Conservation (phyloP, 2,113 vertebrate genomes). For the Tetrax tetrax region DNA sequence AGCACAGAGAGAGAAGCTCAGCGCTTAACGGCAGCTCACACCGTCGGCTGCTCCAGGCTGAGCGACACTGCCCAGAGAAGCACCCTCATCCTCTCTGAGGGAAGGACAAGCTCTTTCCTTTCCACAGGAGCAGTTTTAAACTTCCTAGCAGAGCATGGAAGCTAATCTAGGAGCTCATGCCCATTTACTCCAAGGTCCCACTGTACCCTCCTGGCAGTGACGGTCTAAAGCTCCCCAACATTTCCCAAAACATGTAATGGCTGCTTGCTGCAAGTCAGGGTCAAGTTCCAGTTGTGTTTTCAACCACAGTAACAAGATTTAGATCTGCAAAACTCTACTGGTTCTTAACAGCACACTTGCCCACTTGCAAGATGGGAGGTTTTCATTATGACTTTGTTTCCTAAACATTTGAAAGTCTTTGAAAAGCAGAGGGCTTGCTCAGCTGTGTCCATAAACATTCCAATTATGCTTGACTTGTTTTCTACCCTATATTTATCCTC, state of each 20-base stretch:
- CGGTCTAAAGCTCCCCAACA: neutral
- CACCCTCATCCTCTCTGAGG: neutral
- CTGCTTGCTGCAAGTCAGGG: neutral
- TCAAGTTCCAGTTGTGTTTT: neutral
- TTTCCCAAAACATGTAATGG: neutral
- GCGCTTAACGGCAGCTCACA: neutral
- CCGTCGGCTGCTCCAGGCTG: neutral
- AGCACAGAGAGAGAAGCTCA: neutral
- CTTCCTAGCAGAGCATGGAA: neutral
- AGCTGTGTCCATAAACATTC: constrained; percentile 23
- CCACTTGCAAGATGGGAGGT: neutral
- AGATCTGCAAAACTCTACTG: neutral
- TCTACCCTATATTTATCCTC: neutral
- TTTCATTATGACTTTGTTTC: constrained; percentile 16
- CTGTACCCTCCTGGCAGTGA: neutral
- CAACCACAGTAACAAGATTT: neutral
- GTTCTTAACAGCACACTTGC: neutral
- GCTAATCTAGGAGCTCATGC: neutral
- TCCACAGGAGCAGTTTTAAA: neutral
- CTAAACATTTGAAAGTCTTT: constrained; percentile 42
- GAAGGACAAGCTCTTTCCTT: neutral
- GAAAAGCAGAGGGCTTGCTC: constrained; percentile 19
- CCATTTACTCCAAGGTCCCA: neutral
- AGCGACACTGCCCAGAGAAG: neutral
- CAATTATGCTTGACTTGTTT: neutral